phyloP scores from a whole-genome alignment of 1,140 invertebrate genomes.

The Stegodyphus dumicola region DNA sequence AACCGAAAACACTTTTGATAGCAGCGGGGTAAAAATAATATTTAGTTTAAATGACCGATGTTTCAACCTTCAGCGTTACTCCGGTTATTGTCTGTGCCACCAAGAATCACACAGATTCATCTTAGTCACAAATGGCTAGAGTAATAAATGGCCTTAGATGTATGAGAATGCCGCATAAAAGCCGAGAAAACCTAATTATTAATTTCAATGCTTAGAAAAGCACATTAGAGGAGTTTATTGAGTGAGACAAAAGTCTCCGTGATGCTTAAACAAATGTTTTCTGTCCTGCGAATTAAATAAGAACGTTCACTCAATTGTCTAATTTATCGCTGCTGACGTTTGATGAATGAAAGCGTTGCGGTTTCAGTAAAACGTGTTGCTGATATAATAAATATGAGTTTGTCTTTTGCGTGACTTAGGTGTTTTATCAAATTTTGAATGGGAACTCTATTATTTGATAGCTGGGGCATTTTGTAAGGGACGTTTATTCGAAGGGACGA shows the following conservation, averaged over 20 bases:
- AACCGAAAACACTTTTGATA: constrained; percentile 6
- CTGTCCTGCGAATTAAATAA: constrained; percentile 14
- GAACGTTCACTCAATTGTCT: background rate
- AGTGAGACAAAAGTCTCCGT: constrained; percentile 12
- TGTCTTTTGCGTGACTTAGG: too few relatives aligned
- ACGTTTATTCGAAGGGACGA: too few relatives aligned
- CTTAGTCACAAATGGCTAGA: constrained; percentile 14
- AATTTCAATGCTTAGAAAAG: constrained; percentile 2
- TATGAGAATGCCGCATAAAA: constrained; percentile 25
- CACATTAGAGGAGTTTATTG: constrained; percentile 33
- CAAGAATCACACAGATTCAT: constrained; percentile 17
- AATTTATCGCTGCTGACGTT: constrained; percentile 4
- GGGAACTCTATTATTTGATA: too few relatives aligned
- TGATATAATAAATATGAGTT: too few relatives aligned
- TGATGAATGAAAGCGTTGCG: background rate
- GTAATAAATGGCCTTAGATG: constrained; percentile 17
- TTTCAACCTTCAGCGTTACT: background rate
- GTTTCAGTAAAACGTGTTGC: too few relatives aligned
- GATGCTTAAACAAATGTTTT: constrained; percentile 22
- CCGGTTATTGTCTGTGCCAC: background rate
- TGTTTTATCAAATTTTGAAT: too few relatives aligned
- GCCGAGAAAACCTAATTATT: constrained; percentile 31
- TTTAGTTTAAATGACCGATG: constrained; percentile 33
- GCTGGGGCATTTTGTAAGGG: too few relatives aligned
- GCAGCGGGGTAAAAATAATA: constrained; percentile 10